Percentiles rank a stretch among this genome's conserved stretches.
Conservation (phyloP, 2,888 invertebrate species). For the Oscheius sp. region DNA sequence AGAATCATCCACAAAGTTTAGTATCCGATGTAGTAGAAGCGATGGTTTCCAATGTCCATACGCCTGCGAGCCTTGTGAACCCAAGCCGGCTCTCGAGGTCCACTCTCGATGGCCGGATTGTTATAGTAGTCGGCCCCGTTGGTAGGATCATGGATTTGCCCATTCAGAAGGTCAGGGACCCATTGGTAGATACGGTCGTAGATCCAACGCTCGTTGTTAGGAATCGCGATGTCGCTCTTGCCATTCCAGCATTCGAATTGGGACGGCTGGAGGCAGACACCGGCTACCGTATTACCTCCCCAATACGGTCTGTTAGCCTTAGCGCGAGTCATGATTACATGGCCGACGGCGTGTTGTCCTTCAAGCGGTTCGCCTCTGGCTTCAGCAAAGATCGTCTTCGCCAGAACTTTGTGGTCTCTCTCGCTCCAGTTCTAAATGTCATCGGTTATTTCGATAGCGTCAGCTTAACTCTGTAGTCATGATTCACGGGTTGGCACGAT, state of each 20-base stretch:
- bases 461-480: no score
- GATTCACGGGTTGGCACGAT: no score
- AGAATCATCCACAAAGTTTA: no score
- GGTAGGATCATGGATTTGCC: constrained; percentile 2
- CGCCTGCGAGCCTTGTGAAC: neutral
- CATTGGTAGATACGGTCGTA: constrained; percentile 9
- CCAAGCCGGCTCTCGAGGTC: neutral
- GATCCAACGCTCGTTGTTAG: neutral
- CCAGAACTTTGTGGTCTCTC: constrained; percentile 5
- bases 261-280: constrained; percentile 7
- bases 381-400: constrained; percentile 21
- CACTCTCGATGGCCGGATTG: constrained; percentile 5
- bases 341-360: constrained; percentile 8
- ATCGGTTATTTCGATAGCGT: no score
- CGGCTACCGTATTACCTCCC: constrained; percentile 12
- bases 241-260: constrained; percentile 35
- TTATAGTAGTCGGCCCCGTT: constrained; percentile 19
- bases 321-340: constrained; percentile 23
- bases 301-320: constrained; percentile 15
- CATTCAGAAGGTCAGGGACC: constrained; percentile 2
- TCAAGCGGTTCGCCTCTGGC: constrained; percentile 8
- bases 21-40: neutral
- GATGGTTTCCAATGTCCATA: constrained; percentile 12
- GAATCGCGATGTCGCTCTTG: neutral
- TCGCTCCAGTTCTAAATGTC: no score